Base-by-base conservation (phyloP, 2,888 invertebrate genomes). In the Platycheirus rosarum region DNA sequence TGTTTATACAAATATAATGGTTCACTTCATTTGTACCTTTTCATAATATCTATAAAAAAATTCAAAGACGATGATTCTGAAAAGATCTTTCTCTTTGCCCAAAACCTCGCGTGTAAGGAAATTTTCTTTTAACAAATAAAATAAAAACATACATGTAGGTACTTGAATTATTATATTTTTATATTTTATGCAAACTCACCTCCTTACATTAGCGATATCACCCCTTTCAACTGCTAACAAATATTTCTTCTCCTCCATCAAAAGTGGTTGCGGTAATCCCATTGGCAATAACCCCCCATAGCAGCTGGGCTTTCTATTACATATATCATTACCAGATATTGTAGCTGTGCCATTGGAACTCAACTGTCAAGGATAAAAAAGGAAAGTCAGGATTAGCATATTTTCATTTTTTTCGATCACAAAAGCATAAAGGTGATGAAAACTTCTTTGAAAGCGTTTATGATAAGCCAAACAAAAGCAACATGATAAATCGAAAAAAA, bases 191-290 rank as follows among this genome's bases (percentile, higher is more conserved):
- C 5, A 13, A 51, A 87, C 90, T 91, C 91, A 96, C 95, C 95
- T 93, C 88, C 95, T 93, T 18, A 97, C 97, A 88, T 96, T 96
- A 11, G 95, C 94, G 89, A 97, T 93, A 90, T 99, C 98, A 2
- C 98, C 98, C 70, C 98, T 92, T 91, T 98, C 98, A 20, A 98
- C 97, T 0, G 97, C 96, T 70, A 98, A 92, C 26, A 98, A 93
- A 89, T 95, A 98, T 88, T 96, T 97, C 91, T 97, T 98, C 91
- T 98, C 98, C 86, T 96, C 96, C 68, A 94, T 89, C 63, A 93
- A 94, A 73, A 97, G 91, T 7, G 95, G 91, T 87, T 95, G 94
- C 0, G 96, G 95, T 84, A 96, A 90, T 84, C 92, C 93, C 49
- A 93, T 93, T 86, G 93, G 91, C 13, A 92, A 91, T 89, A 93